These are phyloP conservation scores for Creontiades dilutus DNA, from an alignment of 2,888 invertebrate genomes.

Conservation along the genomic window DNA sequence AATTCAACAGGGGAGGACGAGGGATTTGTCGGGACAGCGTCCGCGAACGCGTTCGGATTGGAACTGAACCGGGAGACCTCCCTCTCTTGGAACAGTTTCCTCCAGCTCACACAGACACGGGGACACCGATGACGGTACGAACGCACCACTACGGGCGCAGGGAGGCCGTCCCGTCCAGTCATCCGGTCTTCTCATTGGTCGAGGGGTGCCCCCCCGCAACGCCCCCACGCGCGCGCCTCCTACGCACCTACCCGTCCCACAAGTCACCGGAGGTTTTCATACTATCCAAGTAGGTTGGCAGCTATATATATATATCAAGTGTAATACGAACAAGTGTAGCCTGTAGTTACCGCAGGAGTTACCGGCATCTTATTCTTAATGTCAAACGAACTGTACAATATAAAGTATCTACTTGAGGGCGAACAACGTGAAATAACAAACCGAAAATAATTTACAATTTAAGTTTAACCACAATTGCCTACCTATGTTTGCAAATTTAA, in stretches of 20 bases:
- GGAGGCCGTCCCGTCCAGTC: not conserved
- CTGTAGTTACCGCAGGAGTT: too few relatives aligned
- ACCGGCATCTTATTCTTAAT: too few relatives aligned
- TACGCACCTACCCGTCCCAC: constrained; percentile 8
- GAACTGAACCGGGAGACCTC: not conserved
- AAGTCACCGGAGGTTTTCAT: constrained; percentile 13
- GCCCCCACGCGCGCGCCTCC: not conserved
- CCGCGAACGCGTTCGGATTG: constrained; percentile 2
- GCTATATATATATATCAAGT: too few relatives aligned
- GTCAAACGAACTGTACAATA: too few relatives aligned
- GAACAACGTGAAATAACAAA: too few relatives aligned
- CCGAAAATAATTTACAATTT: too few relatives aligned
- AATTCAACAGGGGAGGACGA: not conserved
- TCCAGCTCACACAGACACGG: not conserved
- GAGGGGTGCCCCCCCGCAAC: not conserved
- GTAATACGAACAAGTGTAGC: too few relatives aligned
- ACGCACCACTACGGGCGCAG: not conserved
- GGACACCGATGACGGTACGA: not conserved
- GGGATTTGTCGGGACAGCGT: not conserved
- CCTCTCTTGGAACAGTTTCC: not conserved
- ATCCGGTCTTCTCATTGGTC: not conserved
- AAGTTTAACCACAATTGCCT: too few relatives aligned
- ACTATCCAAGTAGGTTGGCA: too few relatives aligned
- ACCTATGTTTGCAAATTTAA: too few relatives aligned
- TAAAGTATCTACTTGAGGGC: too few relatives aligned